Conservation (phyloP, 2,797 vertebrate genomes). For the Remorina albescens region DNA sequence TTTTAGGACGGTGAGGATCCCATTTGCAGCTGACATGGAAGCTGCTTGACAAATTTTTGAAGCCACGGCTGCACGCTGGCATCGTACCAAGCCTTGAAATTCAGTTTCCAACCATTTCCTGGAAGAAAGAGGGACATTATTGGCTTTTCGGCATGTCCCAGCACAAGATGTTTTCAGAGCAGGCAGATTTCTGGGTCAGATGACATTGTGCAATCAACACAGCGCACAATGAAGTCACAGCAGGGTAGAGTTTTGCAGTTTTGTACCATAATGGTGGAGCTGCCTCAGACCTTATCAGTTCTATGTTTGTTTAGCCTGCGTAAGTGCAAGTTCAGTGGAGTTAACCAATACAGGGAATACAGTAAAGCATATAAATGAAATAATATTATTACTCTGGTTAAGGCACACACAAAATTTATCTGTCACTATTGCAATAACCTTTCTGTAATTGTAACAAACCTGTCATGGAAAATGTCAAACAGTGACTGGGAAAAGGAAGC, state of each 20-base stretch:
- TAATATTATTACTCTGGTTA: not conserved
- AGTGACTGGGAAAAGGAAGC: constrained; percentile 81
- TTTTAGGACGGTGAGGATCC: constrained; percentile 82
- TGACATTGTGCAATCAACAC: constrained; percentile 22
- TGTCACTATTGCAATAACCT: not conserved
- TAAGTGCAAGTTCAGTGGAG: not conserved
- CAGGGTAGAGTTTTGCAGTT: not conserved
- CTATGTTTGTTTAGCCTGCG: constrained; percentile 7
- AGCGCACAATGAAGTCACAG: not conserved
- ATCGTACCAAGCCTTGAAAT: constrained; percentile 74
- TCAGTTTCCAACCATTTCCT: constrained; percentile 89
- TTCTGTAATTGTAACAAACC: constrained; percentile 74
- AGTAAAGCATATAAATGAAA: not conserved
- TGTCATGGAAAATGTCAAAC: constrained; percentile 85
- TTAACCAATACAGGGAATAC: not conserved
- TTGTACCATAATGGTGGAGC: not conserved
- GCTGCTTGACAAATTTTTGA: constrained; percentile 56
- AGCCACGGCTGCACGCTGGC: constrained; percentile 54
- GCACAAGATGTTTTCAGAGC: constrained; percentile 14
- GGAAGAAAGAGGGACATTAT: constrained; percentile 4
- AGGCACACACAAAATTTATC: not conserved
- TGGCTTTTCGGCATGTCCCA: not conserved
- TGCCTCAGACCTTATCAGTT: not conserved
- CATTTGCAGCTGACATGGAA: constrained; percentile 83
- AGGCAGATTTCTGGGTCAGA: not conserved